These are phyloP conservation scores for Asteroscopus sphinx DNA, from an alignment of 2,888 invertebrate species.

Conservation along the genomic window DNA sequence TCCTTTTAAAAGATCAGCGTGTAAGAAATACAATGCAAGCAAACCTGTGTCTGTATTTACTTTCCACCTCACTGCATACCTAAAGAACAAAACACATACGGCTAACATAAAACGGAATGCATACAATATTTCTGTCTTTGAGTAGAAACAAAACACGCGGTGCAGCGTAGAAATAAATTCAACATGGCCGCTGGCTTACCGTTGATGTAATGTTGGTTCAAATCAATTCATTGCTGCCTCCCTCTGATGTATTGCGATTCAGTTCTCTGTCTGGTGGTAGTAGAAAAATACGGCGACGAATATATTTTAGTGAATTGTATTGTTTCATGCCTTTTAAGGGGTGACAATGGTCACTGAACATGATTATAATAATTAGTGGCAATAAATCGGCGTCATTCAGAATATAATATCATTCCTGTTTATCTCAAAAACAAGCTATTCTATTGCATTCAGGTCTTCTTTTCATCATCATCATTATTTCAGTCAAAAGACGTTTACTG, in stretches of 20 bases:
- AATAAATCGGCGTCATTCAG: too few relatives aligned
- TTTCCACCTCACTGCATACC: constrained; percentile 23
- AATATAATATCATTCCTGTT: too few relatives aligned
- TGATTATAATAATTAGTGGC: too few relatives aligned
- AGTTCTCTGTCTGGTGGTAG: constrained; percentile 7
- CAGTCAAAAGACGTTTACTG: too few relatives aligned
- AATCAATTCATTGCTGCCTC: constrained; percentile 71
- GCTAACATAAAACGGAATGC: constrained; percentile 39
- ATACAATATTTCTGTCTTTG: constrained; percentile 48
- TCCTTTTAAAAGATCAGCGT: constrained; percentile 5
- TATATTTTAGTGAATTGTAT: constrained; percentile 7
- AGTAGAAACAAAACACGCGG: constrained; percentile 47
- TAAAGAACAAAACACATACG: constrained; percentile 32
- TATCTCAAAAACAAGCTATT: too few relatives aligned
- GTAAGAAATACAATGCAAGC: constrained; percentile 22
- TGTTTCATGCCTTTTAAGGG: not conserved
- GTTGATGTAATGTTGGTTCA: constrained; percentile 67
- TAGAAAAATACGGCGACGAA: not conserved
- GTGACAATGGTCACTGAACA: too few relatives aligned
- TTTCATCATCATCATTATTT: too few relatives aligned
- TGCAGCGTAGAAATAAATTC: constrained; percentile 62
- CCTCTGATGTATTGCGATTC: constrained; percentile 60
- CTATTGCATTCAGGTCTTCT: too few relatives aligned
- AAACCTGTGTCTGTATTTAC: constrained; percentile 20
- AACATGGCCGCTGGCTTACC: constrained; percentile 62